Evolutionary conservation across 2,113 vertebrate species (phyloP).

Genomic region (Natator depressus): DNA sequence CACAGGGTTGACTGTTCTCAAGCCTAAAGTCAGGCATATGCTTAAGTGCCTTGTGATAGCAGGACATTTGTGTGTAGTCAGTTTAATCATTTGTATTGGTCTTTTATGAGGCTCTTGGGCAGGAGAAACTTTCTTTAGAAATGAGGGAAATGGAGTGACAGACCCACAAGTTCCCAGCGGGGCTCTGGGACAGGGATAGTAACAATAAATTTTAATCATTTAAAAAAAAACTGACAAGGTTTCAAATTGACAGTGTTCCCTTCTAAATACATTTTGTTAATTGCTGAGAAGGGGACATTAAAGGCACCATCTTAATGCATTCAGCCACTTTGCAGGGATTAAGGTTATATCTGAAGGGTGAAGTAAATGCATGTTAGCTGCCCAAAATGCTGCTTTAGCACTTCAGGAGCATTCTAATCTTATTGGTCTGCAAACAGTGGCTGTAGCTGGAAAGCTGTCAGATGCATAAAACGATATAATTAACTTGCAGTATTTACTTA

Average conservation of each 20-base stretch:
- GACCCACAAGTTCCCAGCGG: background rate
- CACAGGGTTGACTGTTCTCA: background rate
- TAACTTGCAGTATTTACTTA: background rate
- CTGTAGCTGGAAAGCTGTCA: background rate
- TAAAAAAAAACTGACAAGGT: background rate
- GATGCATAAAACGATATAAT: background rate
- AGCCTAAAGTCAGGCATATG: background rate
- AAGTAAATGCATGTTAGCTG: background rate
- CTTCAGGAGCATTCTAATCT: background rate
- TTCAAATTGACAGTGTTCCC: background rate
- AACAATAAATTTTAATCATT: background rate
- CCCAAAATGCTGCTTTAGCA: background rate
- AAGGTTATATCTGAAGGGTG: background rate
- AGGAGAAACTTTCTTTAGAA: background rate
- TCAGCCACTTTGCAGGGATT: background rate
- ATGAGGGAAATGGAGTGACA: background rate
- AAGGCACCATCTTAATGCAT: background rate
- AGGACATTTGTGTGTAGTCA: background rate
- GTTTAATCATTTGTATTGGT: background rate
- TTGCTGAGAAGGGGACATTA: background rate
- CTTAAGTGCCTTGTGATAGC: background rate
- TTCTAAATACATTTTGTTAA: background rate
- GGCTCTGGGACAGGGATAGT: background rate
- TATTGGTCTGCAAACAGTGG: background rate
- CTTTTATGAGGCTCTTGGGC: background rate